Conservation (phyloP, 1,140 invertebrate genomes). For the Pinna nobilis region DNA sequence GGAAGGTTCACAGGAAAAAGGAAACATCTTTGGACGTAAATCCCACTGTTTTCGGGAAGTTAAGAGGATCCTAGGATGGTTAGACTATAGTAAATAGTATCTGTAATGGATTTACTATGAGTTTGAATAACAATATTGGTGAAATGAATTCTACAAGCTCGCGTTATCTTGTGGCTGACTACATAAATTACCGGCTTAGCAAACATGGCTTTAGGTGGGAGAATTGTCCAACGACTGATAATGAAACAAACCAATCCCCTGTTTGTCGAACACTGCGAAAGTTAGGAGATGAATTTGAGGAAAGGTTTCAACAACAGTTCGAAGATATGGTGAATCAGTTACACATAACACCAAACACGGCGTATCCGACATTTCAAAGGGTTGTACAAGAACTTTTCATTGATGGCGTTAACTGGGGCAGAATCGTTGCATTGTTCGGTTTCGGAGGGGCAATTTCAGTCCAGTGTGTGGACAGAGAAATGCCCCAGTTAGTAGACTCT, state of each 20-base stretch:
- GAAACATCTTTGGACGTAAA: no score
- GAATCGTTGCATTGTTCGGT: slow-evolving; percentile 75
- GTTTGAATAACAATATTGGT: no score
- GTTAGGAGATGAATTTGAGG: slow-evolving; percentile 72
- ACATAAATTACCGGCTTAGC: slow-evolving; percentile 48
- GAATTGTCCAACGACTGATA: slow-evolving; percentile 41
- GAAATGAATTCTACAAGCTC: no score
- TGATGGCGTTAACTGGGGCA: slow-evolving; percentile 75
- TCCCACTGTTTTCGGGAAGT: no score
- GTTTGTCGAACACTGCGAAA: slow-evolving; percentile 58
- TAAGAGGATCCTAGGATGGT: no score
- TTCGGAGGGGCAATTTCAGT: slow-evolving; percentile 73
- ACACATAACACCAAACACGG: slow-evolving; percentile 66
- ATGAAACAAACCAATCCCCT: slow-evolving; percentile 29
- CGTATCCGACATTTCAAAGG: slow-evolving; percentile 71
- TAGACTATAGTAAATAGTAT: no score
- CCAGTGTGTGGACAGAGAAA: slow-evolving; percentile 66
- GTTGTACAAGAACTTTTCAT: slow-evolving; percentile 74
- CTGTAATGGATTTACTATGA: no score
- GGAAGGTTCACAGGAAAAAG: no score
- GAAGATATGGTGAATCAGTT: slow-evolving; percentile 70
- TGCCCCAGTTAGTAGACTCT: slow-evolving; percentile 67
- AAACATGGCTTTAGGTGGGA: slow-evolving; percentile 49
- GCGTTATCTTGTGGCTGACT: slow-evolving; percentile 55
- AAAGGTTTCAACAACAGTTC: slow-evolving; percentile 67